Evolutionary conservation across 2,113 vertebrate species (phyloP).

Genomic region (Scomber japonicus): DNA sequence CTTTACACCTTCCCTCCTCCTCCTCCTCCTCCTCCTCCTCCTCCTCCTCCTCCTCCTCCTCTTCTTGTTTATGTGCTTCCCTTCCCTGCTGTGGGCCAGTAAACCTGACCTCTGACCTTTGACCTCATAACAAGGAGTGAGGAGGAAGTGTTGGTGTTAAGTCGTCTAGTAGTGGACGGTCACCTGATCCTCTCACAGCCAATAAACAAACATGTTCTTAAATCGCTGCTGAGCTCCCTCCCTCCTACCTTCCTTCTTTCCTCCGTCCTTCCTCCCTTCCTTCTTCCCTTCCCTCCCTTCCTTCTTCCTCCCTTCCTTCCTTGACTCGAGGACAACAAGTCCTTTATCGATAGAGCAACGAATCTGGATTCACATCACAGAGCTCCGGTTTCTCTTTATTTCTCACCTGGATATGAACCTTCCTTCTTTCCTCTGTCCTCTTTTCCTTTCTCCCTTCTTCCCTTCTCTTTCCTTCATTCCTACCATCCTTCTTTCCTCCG

Average conservation of each 20-base stretch:
- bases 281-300: too few relatives aligned
- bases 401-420: not conserved
- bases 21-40: too few relatives aligned
- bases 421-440: too few relatives aligned
- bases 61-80: too few relatives aligned
- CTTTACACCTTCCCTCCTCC: not conserved
- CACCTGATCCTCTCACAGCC: constrained; percentile 22
- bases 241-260: too few relatives aligned
- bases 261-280: constrained; percentile 2
- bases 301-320: too few relatives aligned
- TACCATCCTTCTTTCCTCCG: too few relatives aligned
- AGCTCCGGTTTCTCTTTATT: not conserved
- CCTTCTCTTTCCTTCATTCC: too few relatives aligned
- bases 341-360: too few relatives aligned
- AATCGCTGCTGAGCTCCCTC: constrained; percentile 32
- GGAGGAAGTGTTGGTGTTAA: constrained; percentile 45
- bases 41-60: too few relatives aligned
- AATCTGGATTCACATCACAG: not conserved
- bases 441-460: too few relatives aligned
- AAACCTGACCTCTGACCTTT: constrained; percentile 53
- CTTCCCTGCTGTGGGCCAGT: not conserved
- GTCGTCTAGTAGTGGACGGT: constrained; percentile 15
- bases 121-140: constrained; percentile 54
- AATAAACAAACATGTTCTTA: not conserved
- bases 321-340: too few relatives aligned